Base-by-base conservation (phyloP, 2,888 invertebrate genomes). In the Drosophila melanocephala region DNA sequence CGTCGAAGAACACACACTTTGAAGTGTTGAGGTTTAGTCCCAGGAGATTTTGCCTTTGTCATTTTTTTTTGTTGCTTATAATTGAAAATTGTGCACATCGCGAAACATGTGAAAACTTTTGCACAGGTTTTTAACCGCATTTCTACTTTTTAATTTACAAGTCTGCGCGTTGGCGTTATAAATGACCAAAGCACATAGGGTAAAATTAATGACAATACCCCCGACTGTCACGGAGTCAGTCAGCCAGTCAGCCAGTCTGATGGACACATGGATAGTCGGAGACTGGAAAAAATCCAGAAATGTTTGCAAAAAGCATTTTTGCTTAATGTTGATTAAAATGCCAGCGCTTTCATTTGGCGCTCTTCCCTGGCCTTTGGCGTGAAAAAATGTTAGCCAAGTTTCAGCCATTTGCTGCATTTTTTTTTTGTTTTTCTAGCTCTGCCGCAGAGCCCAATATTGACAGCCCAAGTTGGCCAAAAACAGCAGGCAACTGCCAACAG, bases 241-340 rank as follows among this genome's bases (percentile, higher is more conserved):
- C 78, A 62, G 52, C 14, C 59, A 42, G 63, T 59, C 74, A 62
- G 52, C 9, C 62, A 42, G 63, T 59, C 74, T 82, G 88, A 78
- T 71, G 79, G 82, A 71, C 88, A 75, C 39, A 22, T 39, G 33
- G 55, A 61, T 30, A 30, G 57, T 51, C 42, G 42, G 35, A n/a
- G 42, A 60, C 62, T 35, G 55, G 28, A 57, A 32, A 62, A 58
- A 37, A 63, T 42, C 69, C 63, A 63, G 80, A 89, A 82, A 67
- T 90, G 90, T 79, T 80, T 78, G 90, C 86, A 85, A 89, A 89
- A 87, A 91, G 72, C 83, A 91, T 87, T 91, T 83, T 81, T 87
- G 87, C 91, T 87, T 87, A 87, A 87, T 87, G 87, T 87, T 87
- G 87, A 91, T 87, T 87, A 87, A 87, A 87, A 87, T 91, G 91